Evolutionary conservation across 2,888 invertebrate genomes (phyloP).

Genomic region (Sesia bembeciformis): DNA sequence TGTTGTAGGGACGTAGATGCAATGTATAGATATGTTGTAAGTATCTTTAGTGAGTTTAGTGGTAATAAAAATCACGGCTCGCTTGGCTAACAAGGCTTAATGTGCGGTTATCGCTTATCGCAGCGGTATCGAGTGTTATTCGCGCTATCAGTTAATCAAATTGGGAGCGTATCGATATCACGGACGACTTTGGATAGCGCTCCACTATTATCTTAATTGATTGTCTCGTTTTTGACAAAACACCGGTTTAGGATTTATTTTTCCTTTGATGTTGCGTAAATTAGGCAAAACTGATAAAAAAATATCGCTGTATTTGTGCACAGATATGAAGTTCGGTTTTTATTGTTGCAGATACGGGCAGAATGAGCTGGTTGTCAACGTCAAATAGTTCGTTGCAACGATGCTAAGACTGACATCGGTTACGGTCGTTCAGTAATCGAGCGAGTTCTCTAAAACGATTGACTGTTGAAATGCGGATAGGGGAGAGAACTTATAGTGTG

Average conservation of each 20-base stretch:
- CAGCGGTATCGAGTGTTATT: constrained; percentile 62
- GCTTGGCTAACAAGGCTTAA: constrained; percentile 63
- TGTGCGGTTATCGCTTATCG: constrained; percentile 58
- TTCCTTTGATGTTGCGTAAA: constrained; percentile 39
- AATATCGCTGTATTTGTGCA: constrained; percentile 6
- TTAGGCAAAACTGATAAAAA: constrained; percentile 3
- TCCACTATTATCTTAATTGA: constrained; percentile 68
- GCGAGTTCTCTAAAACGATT: constrained; percentile 16
- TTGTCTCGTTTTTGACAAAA: constrained; percentile 61
- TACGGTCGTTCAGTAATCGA: constrained; percentile 25
- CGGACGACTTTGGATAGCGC: constrained; percentile 54
- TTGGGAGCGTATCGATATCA: constrained; percentile 67
- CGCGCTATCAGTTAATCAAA: constrained; percentile 64
- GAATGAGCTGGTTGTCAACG: constrained; percentile 31
- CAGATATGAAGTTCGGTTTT: background rate
- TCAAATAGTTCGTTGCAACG: constrained; percentile 9
- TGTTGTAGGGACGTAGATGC: constrained; percentile 17
- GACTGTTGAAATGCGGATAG: constrained; percentile 58
- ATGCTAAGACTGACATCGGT: constrained; percentile 37
- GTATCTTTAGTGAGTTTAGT: constrained; percentile 28
- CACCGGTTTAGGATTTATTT: constrained; percentile 26
- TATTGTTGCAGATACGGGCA: constrained; percentile 45
- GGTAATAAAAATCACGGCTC: constrained; percentile 66
- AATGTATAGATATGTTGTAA: constrained; percentile 37
- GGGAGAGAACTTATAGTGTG: constrained; percentile 62